These are phyloP conservation scores for Peribatodes rhomboidaria DNA, from an alignment of 2,888 invertebrate species.

Conservation along the genomic window DNA sequence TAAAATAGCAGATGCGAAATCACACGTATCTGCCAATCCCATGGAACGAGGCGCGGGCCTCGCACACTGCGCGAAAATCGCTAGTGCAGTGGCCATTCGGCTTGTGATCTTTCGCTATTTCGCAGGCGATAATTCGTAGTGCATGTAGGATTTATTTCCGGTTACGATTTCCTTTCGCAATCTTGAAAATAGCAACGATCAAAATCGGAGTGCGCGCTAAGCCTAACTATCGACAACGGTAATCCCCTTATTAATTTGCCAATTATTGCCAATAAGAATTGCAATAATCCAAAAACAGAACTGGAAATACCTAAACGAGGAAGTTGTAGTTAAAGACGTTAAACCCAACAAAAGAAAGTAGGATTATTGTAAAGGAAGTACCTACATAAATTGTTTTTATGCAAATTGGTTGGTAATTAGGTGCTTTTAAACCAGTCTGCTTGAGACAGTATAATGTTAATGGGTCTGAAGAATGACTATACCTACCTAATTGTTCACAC, in stretches of 20 bases:
- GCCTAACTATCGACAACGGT: not conserved
- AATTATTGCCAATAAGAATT: slow-evolving; percentile 19
- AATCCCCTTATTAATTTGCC: slow-evolving; percentile 1
- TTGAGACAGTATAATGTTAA: slow-evolving; percentile 10
- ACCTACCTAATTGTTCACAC: slow-evolving; percentile 9
- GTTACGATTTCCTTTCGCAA: no score
- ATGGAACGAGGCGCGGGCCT: no score
- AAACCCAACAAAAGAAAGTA: slow-evolving; percentile 20
- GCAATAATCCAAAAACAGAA: slow-evolving; percentile 15
- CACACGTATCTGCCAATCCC: no score
- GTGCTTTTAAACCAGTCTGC: slow-evolving; percentile 1
- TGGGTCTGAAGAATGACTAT: not conserved
- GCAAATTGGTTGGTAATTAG: slow-evolving; percentile 17
- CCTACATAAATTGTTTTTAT: slow-evolving; percentile 19
- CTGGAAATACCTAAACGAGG: not conserved
- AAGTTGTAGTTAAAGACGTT: slow-evolving; percentile 19
- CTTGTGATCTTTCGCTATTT: no score
- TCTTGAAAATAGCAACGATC: no score
- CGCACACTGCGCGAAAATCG: no score
- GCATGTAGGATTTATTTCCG: no score
- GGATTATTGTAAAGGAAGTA: not conserved
- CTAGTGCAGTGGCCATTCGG: no score
- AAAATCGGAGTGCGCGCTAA: no score
- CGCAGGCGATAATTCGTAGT: no score
- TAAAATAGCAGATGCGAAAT: no score